Evolutionary conservation across 2,797 vertebrate genomes (phyloP), one percentile per base, ranked within the genome.

Genomic region (Melopsittacus undulatus): DNA sequence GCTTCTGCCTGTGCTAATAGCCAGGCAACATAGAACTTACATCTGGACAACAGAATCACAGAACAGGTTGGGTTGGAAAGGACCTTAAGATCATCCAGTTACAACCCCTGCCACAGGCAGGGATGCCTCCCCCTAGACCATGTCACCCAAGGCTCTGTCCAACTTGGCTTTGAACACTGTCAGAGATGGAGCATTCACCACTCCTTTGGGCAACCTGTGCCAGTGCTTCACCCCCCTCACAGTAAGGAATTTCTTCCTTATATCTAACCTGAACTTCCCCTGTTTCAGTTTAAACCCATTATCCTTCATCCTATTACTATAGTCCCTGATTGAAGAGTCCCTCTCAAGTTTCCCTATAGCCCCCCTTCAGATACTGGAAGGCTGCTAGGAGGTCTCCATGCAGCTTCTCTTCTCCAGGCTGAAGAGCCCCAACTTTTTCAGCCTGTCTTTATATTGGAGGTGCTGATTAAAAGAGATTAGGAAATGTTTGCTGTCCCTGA

Each of bases 1-100:
- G 56, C 56, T 36, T 59, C 56, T 36, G 56, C 23, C 32, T 13
- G 19, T 27, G 36, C 17, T 13, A 16, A 29, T 1, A 20, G 30
- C 18, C 57, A 34, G 27, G 30, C 34, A 40, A 62, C 21, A 7
- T 0, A 1, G 2, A n/a, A 21, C n/a, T 30, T 54, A 4, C 12
- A 30, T 4, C 9, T 20, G 5, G 34, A 32, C 12, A 24, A 36
- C 56, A 59, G 23, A 59, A 36, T 36, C 34, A 36, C 23, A 36
- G 56, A 26, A 36, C 11, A 7, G n/a, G 10, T 26, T 17, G 23
- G 23, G 15, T 36, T 59, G 10, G 23, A 18, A 59, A 36, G 34
- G 23, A 59, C 56, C 15, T 36, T 36, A 16, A 59, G n/a, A 36
- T 59, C 34, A 36, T 8, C 16, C 10, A 59, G 15, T 36, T 36